These are phyloP conservation scores for Neodiprion pinetum DNA, from an alignment of 1,140 invertebrate species.

Conservation along the genomic window DNA sequence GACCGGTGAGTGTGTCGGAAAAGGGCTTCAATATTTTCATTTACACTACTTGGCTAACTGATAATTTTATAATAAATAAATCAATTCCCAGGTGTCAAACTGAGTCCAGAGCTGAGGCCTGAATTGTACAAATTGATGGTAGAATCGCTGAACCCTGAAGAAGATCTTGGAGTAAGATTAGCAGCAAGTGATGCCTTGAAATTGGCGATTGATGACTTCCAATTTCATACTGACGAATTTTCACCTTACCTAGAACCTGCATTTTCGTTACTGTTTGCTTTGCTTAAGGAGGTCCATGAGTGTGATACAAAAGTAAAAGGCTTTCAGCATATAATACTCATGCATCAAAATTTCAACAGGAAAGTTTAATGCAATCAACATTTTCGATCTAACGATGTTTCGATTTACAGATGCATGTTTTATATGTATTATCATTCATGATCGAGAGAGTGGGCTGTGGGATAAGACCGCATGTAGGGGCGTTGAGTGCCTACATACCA, in stretches of 20 bases:
- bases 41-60: neutral
- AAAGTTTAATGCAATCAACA: slow-evolving; percentile 17
- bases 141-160: slow-evolving; percentile 72
- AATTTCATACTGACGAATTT: slow-evolving; percentile 88
- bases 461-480: slow-evolving; percentile 74
- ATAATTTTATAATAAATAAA: slow-evolving; percentile 13
- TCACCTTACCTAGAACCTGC: slow-evolving; percentile 79
- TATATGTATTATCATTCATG: slow-evolving; percentile 89
- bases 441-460: slow-evolving; percentile 83
- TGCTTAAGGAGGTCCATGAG: slow-evolving; percentile 88
- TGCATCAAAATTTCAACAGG: slow-evolving; percentile 22
- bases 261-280: slow-evolving; percentile 80
- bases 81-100: slow-evolving; percentile 72
- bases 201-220: slow-evolving; percentile 88
- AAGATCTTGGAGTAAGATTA: slow-evolving; percentile 86
- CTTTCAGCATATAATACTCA: slow-evolving; percentile 21
- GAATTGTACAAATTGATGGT: slow-evolving; percentile 81
- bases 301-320: slow-evolving; percentile 87
- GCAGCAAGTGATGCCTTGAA: slow-evolving; percentile 80
- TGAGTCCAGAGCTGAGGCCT: slow-evolving; percentile 79
- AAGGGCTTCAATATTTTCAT: neutral
- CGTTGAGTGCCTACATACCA: slow-evolving; percentile 84
- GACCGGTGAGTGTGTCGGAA: slow-evolving; percentile 40
- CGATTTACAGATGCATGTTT: slow-evolving; percentile 77
- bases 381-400: slow-evolving; percentile 26